Percentiles rank a stretch among this genome's conserved stretches.
Conservation (phyloP, 2,888 invertebrate genomes). For the Tiliacea citrago region DNA sequence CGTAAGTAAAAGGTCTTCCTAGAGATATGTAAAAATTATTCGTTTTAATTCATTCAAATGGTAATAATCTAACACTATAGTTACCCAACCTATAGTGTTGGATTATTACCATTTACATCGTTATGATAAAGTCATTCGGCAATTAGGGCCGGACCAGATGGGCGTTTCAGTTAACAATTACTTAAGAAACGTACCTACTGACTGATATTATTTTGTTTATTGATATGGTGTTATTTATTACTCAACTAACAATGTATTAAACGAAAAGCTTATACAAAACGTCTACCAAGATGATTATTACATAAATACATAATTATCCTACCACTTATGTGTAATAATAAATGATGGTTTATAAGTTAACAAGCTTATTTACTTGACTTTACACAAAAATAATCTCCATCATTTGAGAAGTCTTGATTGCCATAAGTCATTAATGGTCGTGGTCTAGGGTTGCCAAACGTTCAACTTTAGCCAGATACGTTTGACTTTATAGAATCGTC, state of each 20-base stretch:
- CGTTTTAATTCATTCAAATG: background rate
- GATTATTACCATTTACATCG: slow-evolving; percentile 17
- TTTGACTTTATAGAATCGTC: too few relatives aligned
- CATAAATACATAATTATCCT: background rate
- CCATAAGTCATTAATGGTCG: too few relatives aligned
- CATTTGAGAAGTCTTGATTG: background rate
- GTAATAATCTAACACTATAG: too few relatives aligned
- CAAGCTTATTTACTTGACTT: background rate
- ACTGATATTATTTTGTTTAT: background rate
- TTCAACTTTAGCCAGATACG: too few relatives aligned
- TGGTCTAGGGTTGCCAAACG: background rate
- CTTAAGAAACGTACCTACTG: background rate
- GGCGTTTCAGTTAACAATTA: background rate
- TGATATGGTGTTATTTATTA: background rate
- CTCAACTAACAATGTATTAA: background rate
- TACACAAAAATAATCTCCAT: background rate
- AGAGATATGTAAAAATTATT: background rate
- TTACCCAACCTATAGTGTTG: background rate
- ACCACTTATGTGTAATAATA: slow-evolving; percentile 1
- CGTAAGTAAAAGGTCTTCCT: slow-evolving; percentile 33
- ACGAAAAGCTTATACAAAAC: background rate
- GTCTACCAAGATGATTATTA: background rate
- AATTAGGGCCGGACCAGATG: slow-evolving; percentile 7
- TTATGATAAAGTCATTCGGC: slow-evolving; percentile 21
- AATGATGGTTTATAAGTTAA: background rate